These are phyloP conservation scores for Callopanchax toddi DNA, from an alignment of 2,113 vertebrate genomes.

Conservation along the genomic window DNA sequence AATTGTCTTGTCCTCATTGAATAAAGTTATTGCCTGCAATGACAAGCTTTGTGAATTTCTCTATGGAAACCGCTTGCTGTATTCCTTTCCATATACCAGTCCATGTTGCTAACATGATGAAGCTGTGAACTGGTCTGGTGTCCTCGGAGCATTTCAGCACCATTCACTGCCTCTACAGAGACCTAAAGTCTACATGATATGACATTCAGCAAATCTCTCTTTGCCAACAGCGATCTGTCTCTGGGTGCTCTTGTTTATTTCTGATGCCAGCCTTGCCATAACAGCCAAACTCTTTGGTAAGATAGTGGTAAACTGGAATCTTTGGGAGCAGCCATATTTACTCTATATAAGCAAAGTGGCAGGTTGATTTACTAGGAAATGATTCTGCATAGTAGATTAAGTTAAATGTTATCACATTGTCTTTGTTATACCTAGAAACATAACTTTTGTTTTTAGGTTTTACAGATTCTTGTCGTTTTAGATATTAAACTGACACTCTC, in stretches of 20 bases:
- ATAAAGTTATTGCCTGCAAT: neutral
- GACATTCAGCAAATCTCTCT: neutral
- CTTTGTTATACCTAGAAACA: too few species aligned
- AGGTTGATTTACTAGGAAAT: too few species aligned
- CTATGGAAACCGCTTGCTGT: too few species aligned
- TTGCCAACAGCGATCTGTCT: neutral
- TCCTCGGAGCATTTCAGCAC: slow-evolving; percentile 1
- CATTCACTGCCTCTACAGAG: neutral
- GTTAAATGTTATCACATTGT: too few species aligned
- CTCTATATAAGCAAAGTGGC: too few species aligned
- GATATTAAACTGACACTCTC: neutral
- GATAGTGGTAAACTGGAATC: neutral
- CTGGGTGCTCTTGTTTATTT: neutral
- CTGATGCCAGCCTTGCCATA: neutral
- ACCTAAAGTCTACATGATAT: neutral
- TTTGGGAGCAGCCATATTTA: neutral
- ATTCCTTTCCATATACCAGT: too few species aligned
- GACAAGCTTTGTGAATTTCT: neutral
- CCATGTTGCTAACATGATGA: too few species aligned
- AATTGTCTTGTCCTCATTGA: neutral
- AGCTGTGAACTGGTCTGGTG: neutral
- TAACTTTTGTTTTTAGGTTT: neutral
- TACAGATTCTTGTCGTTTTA: too few species aligned
- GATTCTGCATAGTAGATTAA: too few species aligned
- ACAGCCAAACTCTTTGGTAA: neutral